Base-by-base conservation (phyloP, 2,113 vertebrate species). In the Apus apus region DNA sequence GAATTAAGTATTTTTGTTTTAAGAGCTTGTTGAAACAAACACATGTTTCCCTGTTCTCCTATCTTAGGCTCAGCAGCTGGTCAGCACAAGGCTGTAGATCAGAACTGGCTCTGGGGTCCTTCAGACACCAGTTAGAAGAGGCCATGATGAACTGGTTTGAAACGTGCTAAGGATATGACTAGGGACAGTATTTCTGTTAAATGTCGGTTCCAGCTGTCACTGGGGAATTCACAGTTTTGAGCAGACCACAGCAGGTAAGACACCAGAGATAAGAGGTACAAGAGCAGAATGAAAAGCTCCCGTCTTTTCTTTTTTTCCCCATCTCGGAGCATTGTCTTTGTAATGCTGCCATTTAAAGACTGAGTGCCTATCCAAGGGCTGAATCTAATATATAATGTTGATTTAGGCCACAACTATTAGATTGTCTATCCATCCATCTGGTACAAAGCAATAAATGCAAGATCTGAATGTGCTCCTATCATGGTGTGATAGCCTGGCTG, bases 1-100 rank as follows among this genome's bases (percentile, higher is more conserved):
- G 96, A 38, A 65, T 84, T 40, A 87, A 94, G 43, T 82, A 78
- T 73, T 94, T 94, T 73, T 96, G 75, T n/a, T 96, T 92, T 75
- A 91, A 87, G 78, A 60, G 61, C 87, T 46, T 82, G 56, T 45
- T 74, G 85, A 87, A 89, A 79, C 12, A 62, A 89, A 79, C 12
- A 62, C 9, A 77, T 5, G 0, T 94, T 94, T 77, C 81, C 58
- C 46, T 91, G 26, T 61, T 84, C 46, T 89, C 38, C 70, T 81
- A 3, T 94, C 91, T 94, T 60, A 81, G 82, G 54, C 68, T 83
- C 8, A 4, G 62, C 84, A 92, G 58, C 78, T 85, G 73, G 66
- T 71, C 77, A 82, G 73, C 80, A 48, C 64, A 43, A 48, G 40
- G 32, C 70, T 91, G 54, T 74, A 61, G 76, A 73, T 58, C 74